These are phyloP conservation scores for Helicoverpa zea DNA, from an alignment of 1,140 invertebrate species.

Conservation along the genomic window DNA sequence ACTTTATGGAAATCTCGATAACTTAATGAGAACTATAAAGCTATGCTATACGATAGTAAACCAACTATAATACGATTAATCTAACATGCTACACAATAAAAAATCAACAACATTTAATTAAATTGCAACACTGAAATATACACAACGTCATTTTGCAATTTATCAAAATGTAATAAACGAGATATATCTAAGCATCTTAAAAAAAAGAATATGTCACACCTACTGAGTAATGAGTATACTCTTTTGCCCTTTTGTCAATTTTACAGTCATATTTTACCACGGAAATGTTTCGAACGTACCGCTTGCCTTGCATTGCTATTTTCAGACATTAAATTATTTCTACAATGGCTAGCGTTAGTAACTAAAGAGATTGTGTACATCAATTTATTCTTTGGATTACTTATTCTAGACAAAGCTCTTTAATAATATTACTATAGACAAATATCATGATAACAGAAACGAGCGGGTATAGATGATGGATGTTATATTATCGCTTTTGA, in stretches of 20 bases:
- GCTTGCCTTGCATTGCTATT: conserved; percentile 31
- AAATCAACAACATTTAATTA: conserved; percentile 6
- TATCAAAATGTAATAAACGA: conserved; percentile 17
- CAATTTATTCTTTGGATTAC: conserved; percentile 48
- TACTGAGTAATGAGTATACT: conserved; percentile 50
- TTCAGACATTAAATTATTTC: conserved; percentile 11
- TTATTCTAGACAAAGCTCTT: conserved; percentile 33
- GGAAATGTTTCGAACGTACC: neutral
- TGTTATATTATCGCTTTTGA: no score
- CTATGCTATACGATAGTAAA: neutral
- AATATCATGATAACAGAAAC: neutral
- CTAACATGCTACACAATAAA: conserved; percentile 31
- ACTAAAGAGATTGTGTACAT: conserved; percentile 38
- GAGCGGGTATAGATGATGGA: neutral
- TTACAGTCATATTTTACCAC: conserved; percentile 14
- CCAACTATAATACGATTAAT: conserved; percentile 1
- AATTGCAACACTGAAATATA: conserved; percentile 30
- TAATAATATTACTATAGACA: conserved; percentile 18
- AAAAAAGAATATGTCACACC: conserved; percentile 47
- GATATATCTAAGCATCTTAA: conserved; percentile 29
- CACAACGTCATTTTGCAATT: conserved; percentile 26
- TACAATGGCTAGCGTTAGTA: conserved; percentile 38
- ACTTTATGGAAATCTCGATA: conserved; percentile 37
- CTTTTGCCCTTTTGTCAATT: conserved; percentile 14
- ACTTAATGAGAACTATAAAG: conserved; percentile 26